Evolutionary conservation across 2,797 vertebrate species (phyloP).

Genomic region (Clamator glandarius): DNA sequence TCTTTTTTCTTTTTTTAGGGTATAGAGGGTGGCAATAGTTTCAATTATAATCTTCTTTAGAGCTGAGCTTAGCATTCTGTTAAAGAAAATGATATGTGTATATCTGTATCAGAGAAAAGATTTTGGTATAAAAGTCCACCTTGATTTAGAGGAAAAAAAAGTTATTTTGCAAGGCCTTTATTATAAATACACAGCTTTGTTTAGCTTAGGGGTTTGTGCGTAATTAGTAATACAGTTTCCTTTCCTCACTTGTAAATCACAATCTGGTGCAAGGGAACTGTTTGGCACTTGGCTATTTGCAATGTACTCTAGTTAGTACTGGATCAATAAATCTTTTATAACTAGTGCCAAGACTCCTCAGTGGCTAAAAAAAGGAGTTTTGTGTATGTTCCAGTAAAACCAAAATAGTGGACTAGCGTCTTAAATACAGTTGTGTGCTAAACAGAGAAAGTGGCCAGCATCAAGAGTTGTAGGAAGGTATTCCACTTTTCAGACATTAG

Average conservation of each 20-base stretch:
- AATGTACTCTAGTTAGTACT: conserved; percentile 39
- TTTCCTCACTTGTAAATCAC: conserved; percentile 29
- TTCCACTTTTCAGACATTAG: neutral
- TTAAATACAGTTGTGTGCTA: neutral
- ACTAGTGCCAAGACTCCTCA: conserved; percentile 2
- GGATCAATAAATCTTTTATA: conserved; percentile 63
- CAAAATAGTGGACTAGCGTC: neutral
- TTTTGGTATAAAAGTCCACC: neutral
- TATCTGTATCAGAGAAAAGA: neutral
- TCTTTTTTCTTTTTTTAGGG: neutral
- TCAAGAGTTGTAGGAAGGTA: neutral
- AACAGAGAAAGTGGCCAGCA: neutral
- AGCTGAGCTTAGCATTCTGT: neutral
- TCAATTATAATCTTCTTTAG: neutral
- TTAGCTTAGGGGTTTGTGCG: neutral
- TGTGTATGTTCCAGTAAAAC: neutral
- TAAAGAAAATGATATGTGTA: neutral
- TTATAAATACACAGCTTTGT: neutral
- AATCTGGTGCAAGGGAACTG: neutral
- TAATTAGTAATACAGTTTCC: conserved; percentile 33
- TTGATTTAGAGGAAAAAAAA: neutral
- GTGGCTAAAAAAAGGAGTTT: conserved; percentile 13
- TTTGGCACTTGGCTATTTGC: conserved; percentile 36
- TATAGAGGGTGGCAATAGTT: neutral
- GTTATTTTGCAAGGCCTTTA: neutral